Conservation (phyloP, 2,888 invertebrate genomes). For the Rhagium mordax region DNA sequence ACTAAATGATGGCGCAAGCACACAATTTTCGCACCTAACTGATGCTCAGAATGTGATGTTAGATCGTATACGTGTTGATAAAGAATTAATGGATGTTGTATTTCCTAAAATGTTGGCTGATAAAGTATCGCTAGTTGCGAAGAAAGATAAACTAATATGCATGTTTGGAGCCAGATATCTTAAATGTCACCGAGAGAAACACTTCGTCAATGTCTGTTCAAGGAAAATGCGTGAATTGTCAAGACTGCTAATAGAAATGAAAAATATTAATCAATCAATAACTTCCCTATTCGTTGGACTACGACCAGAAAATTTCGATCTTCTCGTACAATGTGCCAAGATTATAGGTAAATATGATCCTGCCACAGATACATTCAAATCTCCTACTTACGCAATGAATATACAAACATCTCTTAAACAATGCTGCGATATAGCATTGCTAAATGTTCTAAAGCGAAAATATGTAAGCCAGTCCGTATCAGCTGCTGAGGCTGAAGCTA, state of each 20-base stretch:
- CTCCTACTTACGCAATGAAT: constrained; percentile 21
- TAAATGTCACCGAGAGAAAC: constrained; percentile 44
- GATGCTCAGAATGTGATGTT: constrained; percentile 29
- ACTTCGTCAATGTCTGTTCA: constrained; percentile 27
- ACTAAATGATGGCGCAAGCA: neutral
- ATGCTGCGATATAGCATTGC: constrained; percentile 30
- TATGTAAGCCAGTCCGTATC: neutral
- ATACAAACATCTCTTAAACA: constrained; percentile 26
- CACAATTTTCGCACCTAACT: neutral
- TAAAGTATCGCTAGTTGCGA: neutral
- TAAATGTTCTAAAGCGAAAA: neutral
- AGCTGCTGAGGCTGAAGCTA: constrained; percentile 38
- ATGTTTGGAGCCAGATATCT: constrained; percentile 46
- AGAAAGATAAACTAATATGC: constrained; percentile 10
- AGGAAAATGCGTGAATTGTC: constrained; percentile 26
- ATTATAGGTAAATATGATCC: neutral
- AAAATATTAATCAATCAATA: constrained; percentile 24
- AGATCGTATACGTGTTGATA: neutral
- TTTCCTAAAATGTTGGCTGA: neutral
- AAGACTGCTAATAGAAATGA: constrained; percentile 41
- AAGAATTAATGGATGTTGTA: neutral
- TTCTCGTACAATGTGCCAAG: neutral
- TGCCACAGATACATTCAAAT: neutral
- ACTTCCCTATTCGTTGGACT: neutral
- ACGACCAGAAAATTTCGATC: neutral